These are phyloP conservation scores for Percopsis omiscomaycus DNA, from an alignment of 2,797 vertebrate species.

Conservation along the genomic window DNA sequence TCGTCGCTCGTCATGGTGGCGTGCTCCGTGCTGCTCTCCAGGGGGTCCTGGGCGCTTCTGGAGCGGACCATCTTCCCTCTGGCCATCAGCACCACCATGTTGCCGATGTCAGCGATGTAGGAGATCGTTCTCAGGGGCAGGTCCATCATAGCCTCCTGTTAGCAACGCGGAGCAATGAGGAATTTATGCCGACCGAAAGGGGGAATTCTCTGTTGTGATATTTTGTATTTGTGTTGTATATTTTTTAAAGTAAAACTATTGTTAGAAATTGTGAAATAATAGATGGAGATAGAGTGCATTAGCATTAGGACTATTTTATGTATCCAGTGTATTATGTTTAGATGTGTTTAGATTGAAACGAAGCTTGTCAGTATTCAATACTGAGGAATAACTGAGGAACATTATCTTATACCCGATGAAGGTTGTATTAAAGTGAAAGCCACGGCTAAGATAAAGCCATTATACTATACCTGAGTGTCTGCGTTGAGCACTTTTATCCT, in stretches of 20 bases:
- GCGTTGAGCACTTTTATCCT: slow-evolving; percentile 98
- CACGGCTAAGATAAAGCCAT: not conserved
- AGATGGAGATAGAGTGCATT: too few species aligned
- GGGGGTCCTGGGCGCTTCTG: slow-evolving; percentile 87
- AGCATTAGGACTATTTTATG: too few species aligned
- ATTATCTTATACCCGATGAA: too few species aligned
- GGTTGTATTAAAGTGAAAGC: too few species aligned
- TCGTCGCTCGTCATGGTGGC: slow-evolving; percentile 83
- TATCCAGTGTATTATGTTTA: too few species aligned
- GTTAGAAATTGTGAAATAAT: too few species aligned
- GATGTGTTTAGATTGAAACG: too few species aligned
- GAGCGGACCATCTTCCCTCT: slow-evolving; percentile 92
- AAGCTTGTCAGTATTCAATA: too few species aligned
- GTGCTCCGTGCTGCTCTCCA: slow-evolving; percentile 81
- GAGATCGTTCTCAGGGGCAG: slow-evolving; percentile 94
- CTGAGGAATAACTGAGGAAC: too few species aligned
- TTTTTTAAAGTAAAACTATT: not conserved
- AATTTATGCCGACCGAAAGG: not conserved
- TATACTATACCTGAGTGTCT: slow-evolving; percentile 87
- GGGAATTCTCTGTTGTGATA: not conserved
- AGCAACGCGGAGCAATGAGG: not conserved
- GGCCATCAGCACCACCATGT: slow-evolving; percentile 97
- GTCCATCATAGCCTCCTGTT: slow-evolving; percentile 94
- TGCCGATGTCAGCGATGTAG: slow-evolving; percentile 97
- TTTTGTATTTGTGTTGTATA: not conserved